Evolutionary conservation across 2,113 vertebrate species (phyloP).

Genomic region (Mionectes macconnelli): DNA sequence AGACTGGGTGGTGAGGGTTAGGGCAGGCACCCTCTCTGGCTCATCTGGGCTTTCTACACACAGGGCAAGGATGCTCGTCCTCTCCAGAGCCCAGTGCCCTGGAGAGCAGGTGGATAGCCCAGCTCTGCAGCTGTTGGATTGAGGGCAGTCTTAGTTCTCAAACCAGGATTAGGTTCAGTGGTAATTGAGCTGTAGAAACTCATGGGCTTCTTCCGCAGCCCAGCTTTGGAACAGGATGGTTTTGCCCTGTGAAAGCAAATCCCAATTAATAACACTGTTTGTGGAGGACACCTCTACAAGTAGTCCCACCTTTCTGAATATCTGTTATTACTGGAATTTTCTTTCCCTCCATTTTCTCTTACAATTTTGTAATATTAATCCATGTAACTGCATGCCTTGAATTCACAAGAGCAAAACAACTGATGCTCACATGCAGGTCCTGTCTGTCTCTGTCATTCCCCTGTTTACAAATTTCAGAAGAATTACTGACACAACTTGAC

Average conservation of each 20-base stretch:
- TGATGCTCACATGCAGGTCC: neutral
- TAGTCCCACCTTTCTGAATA: neutral
- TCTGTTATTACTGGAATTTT: neutral
- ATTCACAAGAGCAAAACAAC: neutral
- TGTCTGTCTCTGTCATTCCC: neutral
- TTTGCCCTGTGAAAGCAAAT: neutral
- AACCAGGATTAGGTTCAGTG: neutral
- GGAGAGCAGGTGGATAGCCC: neutral
- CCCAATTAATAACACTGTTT: neutral
- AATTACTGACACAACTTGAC: neutral
- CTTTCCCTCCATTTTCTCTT: neutral
- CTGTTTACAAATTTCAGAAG: neutral
- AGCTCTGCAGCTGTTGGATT: neutral
- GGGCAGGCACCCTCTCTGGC: neutral
- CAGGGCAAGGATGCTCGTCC: neutral
- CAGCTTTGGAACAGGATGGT: neutral
- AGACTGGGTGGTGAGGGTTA: neutral
- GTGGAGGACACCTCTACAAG: neutral
- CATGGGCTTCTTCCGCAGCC: neutral
- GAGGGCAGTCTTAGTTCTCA: neutral
- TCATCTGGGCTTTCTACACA: neutral
- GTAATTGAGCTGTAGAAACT: neutral
- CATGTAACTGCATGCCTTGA: neutral
- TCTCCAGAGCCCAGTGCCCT: neutral
- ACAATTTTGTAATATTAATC: neutral